phyloP scores from a whole-genome alignment of 2,797 vertebrate genomes.

The Muscicapa comitata region DNA sequence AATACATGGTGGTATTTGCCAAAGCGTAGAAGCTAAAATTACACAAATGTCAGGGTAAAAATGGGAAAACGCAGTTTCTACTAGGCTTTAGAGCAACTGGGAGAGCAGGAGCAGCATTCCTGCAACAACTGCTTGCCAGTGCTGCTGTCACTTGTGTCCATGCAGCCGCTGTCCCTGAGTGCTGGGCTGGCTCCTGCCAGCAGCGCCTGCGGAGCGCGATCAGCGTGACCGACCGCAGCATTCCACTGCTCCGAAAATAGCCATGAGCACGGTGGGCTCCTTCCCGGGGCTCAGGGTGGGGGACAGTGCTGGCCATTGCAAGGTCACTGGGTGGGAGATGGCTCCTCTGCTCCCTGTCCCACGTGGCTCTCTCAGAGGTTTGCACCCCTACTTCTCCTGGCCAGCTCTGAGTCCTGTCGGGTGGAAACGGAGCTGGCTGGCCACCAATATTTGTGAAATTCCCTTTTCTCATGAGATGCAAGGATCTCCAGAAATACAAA shows the following conservation, averaged over 20 bases:
- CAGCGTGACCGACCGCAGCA: not conserved
- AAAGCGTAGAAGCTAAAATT: constrained; percentile 52
- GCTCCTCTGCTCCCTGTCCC: not conserved
- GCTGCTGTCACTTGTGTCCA: not conserved
- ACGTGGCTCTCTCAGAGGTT: not conserved
- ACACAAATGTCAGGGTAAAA: constrained; percentile 9
- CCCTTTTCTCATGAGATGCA: not conserved
- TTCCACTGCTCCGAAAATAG: constrained; percentile 35
- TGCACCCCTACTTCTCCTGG: not conserved
- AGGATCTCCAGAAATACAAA: not conserved
- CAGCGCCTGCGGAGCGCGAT: not conserved
- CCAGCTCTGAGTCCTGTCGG: not conserved
- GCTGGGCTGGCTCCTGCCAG: not conserved
- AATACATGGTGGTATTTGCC: not conserved
- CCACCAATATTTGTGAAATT: not conserved
- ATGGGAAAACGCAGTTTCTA: not conserved
- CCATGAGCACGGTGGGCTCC: not conserved
- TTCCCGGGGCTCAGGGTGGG: not conserved
- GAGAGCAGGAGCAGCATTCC: constrained; percentile 8
- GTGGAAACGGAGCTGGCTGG: not conserved
- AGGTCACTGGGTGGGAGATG: not conserved
- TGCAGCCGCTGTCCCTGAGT: not conserved
- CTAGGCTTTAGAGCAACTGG: not conserved
- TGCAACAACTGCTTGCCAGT: not conserved
- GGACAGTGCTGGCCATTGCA: not conserved